Base-by-base conservation (phyloP, 2,888 invertebrate species). In the Stegophylla sp. region DNA sequence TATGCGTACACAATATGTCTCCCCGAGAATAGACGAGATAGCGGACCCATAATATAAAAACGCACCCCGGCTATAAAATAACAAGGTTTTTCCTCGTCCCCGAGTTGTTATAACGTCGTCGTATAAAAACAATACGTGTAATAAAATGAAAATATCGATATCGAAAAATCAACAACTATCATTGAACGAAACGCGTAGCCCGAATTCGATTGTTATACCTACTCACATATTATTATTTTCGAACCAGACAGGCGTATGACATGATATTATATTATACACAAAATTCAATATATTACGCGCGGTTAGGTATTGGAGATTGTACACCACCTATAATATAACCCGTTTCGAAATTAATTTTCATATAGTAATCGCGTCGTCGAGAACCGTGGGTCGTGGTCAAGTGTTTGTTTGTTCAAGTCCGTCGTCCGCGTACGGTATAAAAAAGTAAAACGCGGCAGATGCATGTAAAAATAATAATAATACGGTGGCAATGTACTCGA, bases 371-470 rank as follows among this genome's bases (percentile, higher is more conserved):
- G 28, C 28, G 48, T 63, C 51, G 15, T 41, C 28, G 53, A 71
- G 20, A 53, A 71, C 51, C 69, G 51, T 26, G 48, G n/a, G n/a
- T 69, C 45, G 64, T 23, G 75, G 48, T 75, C 75, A 75, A 75
- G 75, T 75, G 64, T 51, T 63, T 66, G 64, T 76, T 64, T 66
- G 41, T 76, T 51, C 51, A 20, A 61, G 48, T 10, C 34, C 51
- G 45, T 43, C 51, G 59, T 53, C n/a, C 53, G 15, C 53, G 43
- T 10, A 51, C 51, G 15, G 17, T 3, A 23, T 23, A 26, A 20
- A 59, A 20, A 26, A 20, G 48, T n/a, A 53, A 76, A 76, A 76
- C 23, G 12, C 53, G 53, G 75, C 64, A 66, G 64, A 66, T 76
- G 75, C 28, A 43, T 51, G n/a, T 28, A 56, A 56, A 26, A 59